phyloP scores from a whole-genome alignment of 1,140 invertebrate genomes.

The Anastatus disparis region DNA sequence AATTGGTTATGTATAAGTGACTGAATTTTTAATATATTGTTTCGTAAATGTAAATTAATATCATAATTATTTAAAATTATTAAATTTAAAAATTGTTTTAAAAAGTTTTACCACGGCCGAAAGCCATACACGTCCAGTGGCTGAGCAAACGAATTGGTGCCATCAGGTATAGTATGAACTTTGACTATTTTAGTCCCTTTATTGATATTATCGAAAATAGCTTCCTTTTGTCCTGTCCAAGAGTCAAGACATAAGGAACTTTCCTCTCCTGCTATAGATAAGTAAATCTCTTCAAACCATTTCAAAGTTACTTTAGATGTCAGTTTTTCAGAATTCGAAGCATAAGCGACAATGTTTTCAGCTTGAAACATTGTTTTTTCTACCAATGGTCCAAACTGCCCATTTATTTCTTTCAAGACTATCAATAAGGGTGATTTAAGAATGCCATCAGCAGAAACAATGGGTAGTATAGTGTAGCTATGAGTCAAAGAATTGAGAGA shows the following conservation, averaged over 20 bases:
- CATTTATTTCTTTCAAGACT: conserved; percentile 8
- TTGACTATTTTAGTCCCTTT: not conserved
- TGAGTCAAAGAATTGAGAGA: not conserved
- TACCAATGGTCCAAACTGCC: conserved; percentile 2
- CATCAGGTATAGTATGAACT: not conserved
- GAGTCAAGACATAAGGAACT: not conserved
- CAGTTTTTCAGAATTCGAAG: not conserved
- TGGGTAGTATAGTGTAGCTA: conserved; percentile 20
- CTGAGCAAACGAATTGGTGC: not conserved
- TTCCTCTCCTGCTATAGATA: not conserved
- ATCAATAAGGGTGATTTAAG: conserved; percentile 10
- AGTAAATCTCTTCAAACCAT: not conserved
- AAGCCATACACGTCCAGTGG: not conserved
- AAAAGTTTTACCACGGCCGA: not conserved
- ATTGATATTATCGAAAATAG: not conserved
- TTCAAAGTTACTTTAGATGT: not conserved
- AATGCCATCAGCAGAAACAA: not conserved
- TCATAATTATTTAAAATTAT: no score
- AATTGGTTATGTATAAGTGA: not conserved
- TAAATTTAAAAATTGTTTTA: not conserved
- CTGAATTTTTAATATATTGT: not conserved
- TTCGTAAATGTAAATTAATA: no score
- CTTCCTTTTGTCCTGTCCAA: not conserved
- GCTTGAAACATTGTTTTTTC: conserved; percentile 8
- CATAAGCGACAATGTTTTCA: not conserved